Evolutionary conservation across 2,113 vertebrate species (phyloP).

Genomic region (Xiphophorus couchianus): DNA sequence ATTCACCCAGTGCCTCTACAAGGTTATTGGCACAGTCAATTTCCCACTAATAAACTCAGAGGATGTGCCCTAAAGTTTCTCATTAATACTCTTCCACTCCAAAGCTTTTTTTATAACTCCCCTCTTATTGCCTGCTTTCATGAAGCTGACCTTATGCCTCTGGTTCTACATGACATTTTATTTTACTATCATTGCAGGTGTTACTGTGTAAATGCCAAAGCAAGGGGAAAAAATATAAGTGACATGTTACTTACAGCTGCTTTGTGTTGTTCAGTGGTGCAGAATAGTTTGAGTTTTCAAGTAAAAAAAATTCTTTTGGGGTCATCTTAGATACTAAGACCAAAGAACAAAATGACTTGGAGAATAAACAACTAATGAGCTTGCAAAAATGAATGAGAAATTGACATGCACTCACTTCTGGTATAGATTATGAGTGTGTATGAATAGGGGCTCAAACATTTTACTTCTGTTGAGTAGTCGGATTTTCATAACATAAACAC

Average conservation of each 20-base stretch:
- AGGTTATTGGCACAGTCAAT: conserved; percentile 40
- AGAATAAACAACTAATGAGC: too few species aligned
- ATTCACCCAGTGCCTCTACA: conserved; percentile 21
- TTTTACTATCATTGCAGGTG: conserved; percentile 23
- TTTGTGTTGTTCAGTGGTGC: conserved; percentile 1
- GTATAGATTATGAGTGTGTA: neutral
- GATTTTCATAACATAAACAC: neutral
- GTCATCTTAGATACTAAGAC: too few species aligned
- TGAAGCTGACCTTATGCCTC: conserved; percentile 26
- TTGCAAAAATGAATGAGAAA: too few species aligned
- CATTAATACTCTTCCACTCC: conserved; percentile 30
- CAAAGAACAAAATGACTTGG: too few species aligned
- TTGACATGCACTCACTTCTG: too few species aligned
- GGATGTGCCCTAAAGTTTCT: conserved; percentile 35
- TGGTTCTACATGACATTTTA: conserved; percentile 17
- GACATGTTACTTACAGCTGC: conserved; percentile 8
- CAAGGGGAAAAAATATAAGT: neutral
- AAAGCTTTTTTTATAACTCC: conserved; percentile 15
- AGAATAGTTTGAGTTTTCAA: neutral
- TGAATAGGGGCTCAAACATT: neutral
- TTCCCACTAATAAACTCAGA: conserved; percentile 34
- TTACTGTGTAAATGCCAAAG: conserved; percentile 20
- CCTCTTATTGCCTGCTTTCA: conserved; percentile 23
- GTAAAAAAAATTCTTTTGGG: neutral
- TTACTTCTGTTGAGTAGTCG: neutral